A percentile compares a stretch with the other conserved stretches of the same genome.
phyloP scores from a whole-genome alignment of 2,888 invertebrate species.

The Bombylius major region DNA sequence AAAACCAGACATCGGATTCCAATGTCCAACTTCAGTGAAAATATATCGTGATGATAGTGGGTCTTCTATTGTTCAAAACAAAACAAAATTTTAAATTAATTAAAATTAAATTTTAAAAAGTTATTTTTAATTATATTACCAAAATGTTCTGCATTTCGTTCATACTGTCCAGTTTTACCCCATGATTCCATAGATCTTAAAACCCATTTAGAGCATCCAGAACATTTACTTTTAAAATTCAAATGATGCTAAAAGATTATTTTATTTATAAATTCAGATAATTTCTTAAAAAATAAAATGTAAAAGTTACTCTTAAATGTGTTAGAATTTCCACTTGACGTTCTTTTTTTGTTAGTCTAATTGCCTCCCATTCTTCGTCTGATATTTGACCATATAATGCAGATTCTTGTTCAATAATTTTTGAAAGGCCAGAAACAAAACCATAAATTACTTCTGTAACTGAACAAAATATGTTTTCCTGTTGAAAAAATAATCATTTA shows the following conservation, averaged over 20 bases:
- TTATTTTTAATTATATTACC: not conserved
- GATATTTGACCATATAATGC: slow-evolving; percentile 62
- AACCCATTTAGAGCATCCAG: slow-evolving; percentile 45
- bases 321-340: slow-evolving; percentile 45
- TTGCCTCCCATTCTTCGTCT: slow-evolving; percentile 76
- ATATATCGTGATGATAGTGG: slow-evolving; percentile 17
- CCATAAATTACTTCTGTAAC: slow-evolving; percentile 52
- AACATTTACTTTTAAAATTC: slow-evolving; percentile 33
- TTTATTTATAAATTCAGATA: not conserved
- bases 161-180: slow-evolving; percentile 36
- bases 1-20: slow-evolving; percentile 61
- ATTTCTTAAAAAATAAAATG: not conserved
- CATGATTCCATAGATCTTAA: slow-evolving; percentile 45
- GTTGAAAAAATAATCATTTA: not conserved
- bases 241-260: slow-evolving; percentile 24
- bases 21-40: slow-evolving; percentile 49
- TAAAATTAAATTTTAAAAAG: not conserved
- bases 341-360: slow-evolving; percentile 52
- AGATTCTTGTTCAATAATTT: slow-evolving; percentile 54
- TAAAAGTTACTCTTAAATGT: slow-evolving; percentile 44
- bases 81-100: not conserved
- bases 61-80: not conserved
- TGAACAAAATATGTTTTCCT: slow-evolving; percentile 58
- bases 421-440: slow-evolving; percentile 55
- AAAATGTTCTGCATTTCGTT: slow-evolving; percentile 14